Base-by-base conservation (phyloP, 1,140 invertebrate genomes). In the Sycophila sp. region DNA sequence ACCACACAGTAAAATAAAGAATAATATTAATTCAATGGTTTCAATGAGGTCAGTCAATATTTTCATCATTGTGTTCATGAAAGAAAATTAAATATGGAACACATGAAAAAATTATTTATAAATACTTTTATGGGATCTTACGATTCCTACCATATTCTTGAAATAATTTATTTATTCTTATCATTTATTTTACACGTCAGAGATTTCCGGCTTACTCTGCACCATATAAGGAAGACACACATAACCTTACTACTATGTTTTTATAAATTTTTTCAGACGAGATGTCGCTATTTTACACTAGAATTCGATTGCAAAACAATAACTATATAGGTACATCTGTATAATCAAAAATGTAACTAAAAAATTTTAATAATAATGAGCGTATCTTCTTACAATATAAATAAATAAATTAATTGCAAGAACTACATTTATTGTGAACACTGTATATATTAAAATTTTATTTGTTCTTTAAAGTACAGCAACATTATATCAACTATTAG, bases 11-110 rank as follows among this genome's bases (percentile, higher is more conserved):
- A 69, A 2, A 19, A 69, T 10, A 55, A 47, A 69, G n/a, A n/a
- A 62, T 42, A 55, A 40, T 11, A 42, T 19, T 24, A 69, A 4
- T 26, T 69, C 32, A 24, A 45, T 34, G 26, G 28, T 34, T 40
- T 62, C 58, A 55, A 69, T n/a, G 3, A 49, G 55, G 45, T 69
- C 49, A 30, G 56, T 19, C 34, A 69, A 17, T 59, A 69, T 69
- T 63, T 30, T 69, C 11, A 38, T 0, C 7, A 19, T 0, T 36
- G n/a, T 69, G n/a, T 63, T 51, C 4, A 32, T 56, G n/a, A 42
- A 34, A 19, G 4, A 66, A 24, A 47, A 58, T 24, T 36, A 24
- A 62, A 30, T 1, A 8, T 49, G 19, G 34, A 45, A 47, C 32
- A 40, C 5, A 42, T 28, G 8, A 51, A 7, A n/a, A 51, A 51